These are phyloP conservation scores for Ostrea denselamellosa DNA, from an alignment of 1,140 invertebrate genomes.

Conservation along the genomic window DNA sequence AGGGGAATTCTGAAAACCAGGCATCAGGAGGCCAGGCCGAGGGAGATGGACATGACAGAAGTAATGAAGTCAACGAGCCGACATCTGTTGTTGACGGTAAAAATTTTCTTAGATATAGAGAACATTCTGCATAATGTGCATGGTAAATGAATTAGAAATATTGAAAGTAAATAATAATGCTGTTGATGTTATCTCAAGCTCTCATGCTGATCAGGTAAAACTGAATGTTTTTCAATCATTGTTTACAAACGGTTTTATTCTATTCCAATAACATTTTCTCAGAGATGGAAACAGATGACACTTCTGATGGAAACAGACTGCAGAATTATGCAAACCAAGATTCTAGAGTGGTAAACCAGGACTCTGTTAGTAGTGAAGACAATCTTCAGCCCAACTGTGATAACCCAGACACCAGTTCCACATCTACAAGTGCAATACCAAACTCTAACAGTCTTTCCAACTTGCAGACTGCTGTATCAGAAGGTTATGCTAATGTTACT, in stretches of 20 bases:
- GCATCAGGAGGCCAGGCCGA: neutral
- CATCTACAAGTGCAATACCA: constrained; percentile 3
- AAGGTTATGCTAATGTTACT: neutral
- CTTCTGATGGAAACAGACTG: neutral
- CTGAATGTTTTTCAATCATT: too few relatives aligned
- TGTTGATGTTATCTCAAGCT: too few relatives aligned
- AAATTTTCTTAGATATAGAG: neutral
- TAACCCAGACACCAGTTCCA: neutral
- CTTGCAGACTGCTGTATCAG: neutral
- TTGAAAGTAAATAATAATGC: too few relatives aligned
- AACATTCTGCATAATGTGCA: too few relatives aligned
- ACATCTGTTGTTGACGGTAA: neutral
- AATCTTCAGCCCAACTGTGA: neutral
- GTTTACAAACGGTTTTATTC: neutral
- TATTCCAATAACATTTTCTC: neutral
- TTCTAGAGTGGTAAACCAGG: neutral
- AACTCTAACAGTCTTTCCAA: neutral
- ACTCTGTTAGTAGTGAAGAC: neutral
- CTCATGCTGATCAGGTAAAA: too few relatives aligned
- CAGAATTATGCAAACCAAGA: neutral
- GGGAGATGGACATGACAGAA: neutral
- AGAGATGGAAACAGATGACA: constrained; percentile 3
- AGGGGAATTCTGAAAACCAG: neutral
- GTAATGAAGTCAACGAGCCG: neutral
- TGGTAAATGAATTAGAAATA: too few relatives aligned